Base-by-base conservation (phyloP, 2,888 invertebrate genomes). In the Marasmarcha lunaedactyla region DNA sequence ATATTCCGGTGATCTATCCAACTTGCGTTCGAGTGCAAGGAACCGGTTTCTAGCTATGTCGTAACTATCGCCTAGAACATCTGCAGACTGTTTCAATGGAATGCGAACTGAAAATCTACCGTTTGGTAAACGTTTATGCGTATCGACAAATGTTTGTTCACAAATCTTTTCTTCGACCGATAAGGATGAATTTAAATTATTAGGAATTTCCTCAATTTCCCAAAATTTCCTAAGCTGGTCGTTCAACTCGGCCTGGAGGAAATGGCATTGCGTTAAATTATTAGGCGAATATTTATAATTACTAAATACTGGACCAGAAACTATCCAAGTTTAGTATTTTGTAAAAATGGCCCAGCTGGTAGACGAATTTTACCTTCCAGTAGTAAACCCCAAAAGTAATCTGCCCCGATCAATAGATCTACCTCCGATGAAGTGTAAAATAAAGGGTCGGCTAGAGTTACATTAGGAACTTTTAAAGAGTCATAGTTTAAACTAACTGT, bases 351-450 rank as follows among this genome's bases (percentile, higher is more conserved):
- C 7, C 43, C 43, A 25, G 26, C 42, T 3, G 13, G 12, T 34
- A 44, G 30, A 7, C 36, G 25, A 7, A 44, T 25, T 36, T 36
- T 40, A 9, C 42, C 41, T 4, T 37, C 33, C 26, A 14, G 35
- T 35, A 48, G 13, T 26, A 46, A 26, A 14, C 44, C 42, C 45
- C 45, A 48, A 37, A 48, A 48, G 10, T 15, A 39, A 35, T 46
- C 48, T 14, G 46, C 46, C 2, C 34, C 34, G 14, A 34, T 34
- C 13, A 34, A 34, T 34, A 34, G 4, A 12, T 34, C 34, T 6
- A 34, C 14, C 14, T 12, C 13, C 6, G 12, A 14, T 34, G 34
- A 14, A 34, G 12, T 4, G 14, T 34, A 11, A 34, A 34, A 34
- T 9, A 5, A 14, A 34, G 34, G 34, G 13, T 34, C 34, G 34